Conservation (phyloP, 1,140 invertebrate genomes). For the Drosophila fuyamai region DNA sequence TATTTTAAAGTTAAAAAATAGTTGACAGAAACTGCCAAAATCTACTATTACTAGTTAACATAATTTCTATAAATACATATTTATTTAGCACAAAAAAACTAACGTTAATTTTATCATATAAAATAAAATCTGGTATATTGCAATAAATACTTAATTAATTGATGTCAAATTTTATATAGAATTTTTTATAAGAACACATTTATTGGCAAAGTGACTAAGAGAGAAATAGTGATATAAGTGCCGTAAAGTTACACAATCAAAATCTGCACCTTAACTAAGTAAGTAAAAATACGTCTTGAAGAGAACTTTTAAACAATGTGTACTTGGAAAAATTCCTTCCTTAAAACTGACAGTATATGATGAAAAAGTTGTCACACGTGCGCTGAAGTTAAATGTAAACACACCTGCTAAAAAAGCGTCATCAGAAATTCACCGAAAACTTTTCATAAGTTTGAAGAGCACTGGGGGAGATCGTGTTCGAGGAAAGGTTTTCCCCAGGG, state of each 20-base stretch:
- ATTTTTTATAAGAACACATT: no score
- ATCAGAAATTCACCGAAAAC: conserved; percentile 59
- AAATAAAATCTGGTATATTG: no score
- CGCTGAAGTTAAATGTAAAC: conserved; percentile 10
- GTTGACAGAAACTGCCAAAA: no score
- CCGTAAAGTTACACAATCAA: background rate
- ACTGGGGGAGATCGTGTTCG: conserved; percentile 19
- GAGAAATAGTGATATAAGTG: background rate
- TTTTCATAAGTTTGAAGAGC: conserved; percentile 27
- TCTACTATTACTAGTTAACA: no score
- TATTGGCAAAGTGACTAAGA: no score
- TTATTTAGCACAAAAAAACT: no score
- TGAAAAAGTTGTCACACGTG: conserved; percentile 15
- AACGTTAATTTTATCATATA: no score
- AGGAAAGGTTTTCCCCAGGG: conserved; percentile 17
- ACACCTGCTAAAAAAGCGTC: conserved; percentile 21
- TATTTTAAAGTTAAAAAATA: no score
- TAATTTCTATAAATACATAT: no score
- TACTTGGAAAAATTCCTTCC: background rate
- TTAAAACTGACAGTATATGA: background rate
- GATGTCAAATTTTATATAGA: no score
- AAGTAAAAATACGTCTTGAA: background rate
- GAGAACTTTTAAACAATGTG: background rate
- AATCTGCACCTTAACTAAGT: background rate
- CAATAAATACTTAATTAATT: no score